Evolutionary conservation across 2,113 vertebrate genomes (phyloP).

Genomic region (Lota lota): DNA sequence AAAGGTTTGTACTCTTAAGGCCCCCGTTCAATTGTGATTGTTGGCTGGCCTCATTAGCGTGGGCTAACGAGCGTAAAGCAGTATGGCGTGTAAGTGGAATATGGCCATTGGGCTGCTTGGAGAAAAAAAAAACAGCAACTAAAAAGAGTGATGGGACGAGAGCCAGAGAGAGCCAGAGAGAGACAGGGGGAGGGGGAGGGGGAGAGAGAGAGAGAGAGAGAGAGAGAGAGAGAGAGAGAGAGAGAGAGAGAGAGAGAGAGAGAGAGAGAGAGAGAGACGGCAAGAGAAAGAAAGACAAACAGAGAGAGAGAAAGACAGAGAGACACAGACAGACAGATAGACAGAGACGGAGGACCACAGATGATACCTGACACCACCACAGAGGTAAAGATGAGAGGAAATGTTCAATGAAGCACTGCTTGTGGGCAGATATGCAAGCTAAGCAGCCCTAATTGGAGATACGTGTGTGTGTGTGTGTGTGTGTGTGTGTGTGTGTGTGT

Average conservation of each 20-base stretch:
- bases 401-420: slow-evolving; percentile 43
- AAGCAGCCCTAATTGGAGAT: slow-evolving; percentile 48
- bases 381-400: slow-evolving; percentile 45
- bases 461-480: slow-evolving; percentile 20
- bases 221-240: not conserved
- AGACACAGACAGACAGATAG: not conserved
- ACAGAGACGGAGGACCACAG: slow-evolving; percentile 18
- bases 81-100: too few relatives aligned
- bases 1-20: too few relatives aligned
- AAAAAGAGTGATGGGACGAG: not conserved
- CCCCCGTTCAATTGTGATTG: too few relatives aligned
- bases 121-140: too few relatives aligned
- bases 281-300: not conserved
- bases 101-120: too few relatives aligned
- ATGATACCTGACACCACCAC: slow-evolving; percentile 37
- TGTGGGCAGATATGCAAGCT: slow-evolving; percentile 41
- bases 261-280: not conserved
- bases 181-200: not conserved
- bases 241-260: not conserved
- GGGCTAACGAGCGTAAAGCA: too few relatives aligned
- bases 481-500: slow-evolving; percentile 9
- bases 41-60: too few relatives aligned
- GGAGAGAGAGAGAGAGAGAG: not conserved
- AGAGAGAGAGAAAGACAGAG: not conserved
- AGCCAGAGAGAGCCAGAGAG: not conserved